These are phyloP conservation scores for Adela reaumurella DNA, from an alignment of 2,888 invertebrate genomes.

Conservation along the genomic window DNA sequence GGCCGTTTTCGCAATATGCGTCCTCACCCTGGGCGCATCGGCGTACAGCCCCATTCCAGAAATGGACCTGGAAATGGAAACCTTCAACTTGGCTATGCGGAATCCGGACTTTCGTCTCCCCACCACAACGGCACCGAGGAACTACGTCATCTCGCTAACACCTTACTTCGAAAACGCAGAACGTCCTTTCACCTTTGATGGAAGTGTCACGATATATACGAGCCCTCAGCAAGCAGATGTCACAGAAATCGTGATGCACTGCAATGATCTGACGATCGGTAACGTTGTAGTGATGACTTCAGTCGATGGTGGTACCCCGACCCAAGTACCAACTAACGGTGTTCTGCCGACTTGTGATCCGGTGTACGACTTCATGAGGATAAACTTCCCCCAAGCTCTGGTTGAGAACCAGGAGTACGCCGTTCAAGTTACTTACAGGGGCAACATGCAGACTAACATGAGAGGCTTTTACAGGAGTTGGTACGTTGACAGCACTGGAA, in stretches of 20 bases:
- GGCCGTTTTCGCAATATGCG: not conserved
- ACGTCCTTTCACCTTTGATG: constrained; percentile 35
- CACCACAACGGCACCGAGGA: constrained; percentile 38
- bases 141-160: constrained; percentile 50
- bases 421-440: constrained; percentile 62
- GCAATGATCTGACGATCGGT: constrained; percentile 31
- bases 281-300: constrained; percentile 39
- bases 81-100: constrained; percentile 22
- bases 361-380: constrained; percentile 27
- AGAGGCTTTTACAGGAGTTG: constrained; percentile 81
- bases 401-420: constrained; percentile 43
- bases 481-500: constrained; percentile 59
- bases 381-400: constrained; percentile 19
- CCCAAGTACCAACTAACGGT: constrained; percentile 16
- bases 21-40: constrained; percentile 12
- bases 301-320: constrained; percentile 9
- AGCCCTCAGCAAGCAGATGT: constrained; percentile 17
- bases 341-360: constrained; percentile 23
- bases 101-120: constrained; percentile 41
- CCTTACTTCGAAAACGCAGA: constrained; percentile 38
- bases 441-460: constrained; percentile 66
- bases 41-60: constrained; percentile 29
- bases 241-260: constrained; percentile 33
- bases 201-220: constrained; percentile 31
- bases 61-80: constrained; percentile 32